phyloP scores from a whole-genome alignment of 1,140 invertebrate species.

The Sminthurides bifidus region DNA sequence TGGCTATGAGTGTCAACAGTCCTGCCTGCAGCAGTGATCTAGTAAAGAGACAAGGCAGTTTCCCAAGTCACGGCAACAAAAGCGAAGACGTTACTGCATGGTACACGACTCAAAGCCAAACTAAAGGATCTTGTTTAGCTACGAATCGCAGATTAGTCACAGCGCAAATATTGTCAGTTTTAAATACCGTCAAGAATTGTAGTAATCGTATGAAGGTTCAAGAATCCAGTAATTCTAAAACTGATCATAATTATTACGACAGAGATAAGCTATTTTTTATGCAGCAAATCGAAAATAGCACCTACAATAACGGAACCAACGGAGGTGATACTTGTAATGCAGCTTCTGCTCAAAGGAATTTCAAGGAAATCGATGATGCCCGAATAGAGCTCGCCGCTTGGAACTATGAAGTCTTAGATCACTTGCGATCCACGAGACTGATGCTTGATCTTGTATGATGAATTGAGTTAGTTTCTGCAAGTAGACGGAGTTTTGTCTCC shows the following conservation, averaged over 20 bases:
- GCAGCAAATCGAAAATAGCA: neutral
- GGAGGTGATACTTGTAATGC: no score
- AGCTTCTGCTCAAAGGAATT: no score
- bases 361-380: no score
- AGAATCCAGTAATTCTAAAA: neutral
- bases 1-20: conserved; percentile 17
- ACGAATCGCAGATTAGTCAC: conserved; percentile 14
- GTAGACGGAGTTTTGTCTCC: no score
- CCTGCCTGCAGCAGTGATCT: conserved; percentile 8
- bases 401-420: no score
- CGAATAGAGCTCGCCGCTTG: no score
- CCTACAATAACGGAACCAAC: no score
- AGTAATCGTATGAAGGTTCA: neutral
- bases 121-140: neutral
- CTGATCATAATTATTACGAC: neutral
- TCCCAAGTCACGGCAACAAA: neutral
- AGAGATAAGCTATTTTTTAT: neutral
- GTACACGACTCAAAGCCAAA: neutral
- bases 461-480: no score
- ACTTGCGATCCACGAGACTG: no score
- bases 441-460: no score
- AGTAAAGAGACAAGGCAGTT: neutral
- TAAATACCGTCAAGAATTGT: conserved; percentile 2
- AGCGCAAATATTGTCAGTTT: conserved; percentile 16
- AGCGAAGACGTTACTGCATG: neutral